Conservation (phyloP, 1,140 invertebrate genomes). For the Trichomalopsis sarcophagae region DNA sequence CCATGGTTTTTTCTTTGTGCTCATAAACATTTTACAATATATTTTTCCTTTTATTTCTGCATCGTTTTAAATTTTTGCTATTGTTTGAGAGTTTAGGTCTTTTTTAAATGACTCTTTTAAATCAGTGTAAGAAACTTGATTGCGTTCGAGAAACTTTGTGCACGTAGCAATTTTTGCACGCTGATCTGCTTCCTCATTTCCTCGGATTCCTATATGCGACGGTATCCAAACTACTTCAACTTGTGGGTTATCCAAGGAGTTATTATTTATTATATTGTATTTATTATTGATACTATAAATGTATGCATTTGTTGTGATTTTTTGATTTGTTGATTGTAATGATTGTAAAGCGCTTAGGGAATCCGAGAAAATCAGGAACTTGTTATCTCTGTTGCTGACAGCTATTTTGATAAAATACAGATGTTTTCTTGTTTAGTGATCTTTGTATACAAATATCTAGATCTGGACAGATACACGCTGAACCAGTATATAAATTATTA, state of each 20-base stretch:
- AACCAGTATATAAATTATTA: not conserved
- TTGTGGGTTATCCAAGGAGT: not conserved
- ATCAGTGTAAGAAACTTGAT: not conserved
- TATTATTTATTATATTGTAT: not conserved
- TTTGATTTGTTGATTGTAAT: not conserved
- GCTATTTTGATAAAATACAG: too few species aligned
- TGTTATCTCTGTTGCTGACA: too few species aligned
- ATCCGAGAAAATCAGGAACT: constrained; percentile 12
- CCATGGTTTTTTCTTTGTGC: not conserved
- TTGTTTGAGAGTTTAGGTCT: not conserved
- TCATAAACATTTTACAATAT: not conserved
- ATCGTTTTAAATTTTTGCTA: not conserved
- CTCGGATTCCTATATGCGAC: not conserved
- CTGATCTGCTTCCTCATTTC: not conserved
- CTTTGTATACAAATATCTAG: not conserved
- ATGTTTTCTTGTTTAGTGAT: not conserved
- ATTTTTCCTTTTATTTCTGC: not conserved
- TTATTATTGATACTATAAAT: constrained; percentile 1
- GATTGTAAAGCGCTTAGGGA: not conserved
- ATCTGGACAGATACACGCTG: not conserved
- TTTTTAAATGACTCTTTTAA: not conserved
- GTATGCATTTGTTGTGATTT: not conserved
- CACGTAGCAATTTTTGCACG: not conserved
- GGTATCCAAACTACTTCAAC: not conserved
- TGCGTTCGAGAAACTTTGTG: not conserved